A percentile compares a stretch with the other conserved stretches of the same genome.
These are phyloP conservation scores for rabbit (Oryctolagus cuniculus) DNA, from an alignment of 2,113 vertebrate genomes.

Conservation along the genomic window mOryCun1.1 NC_091432.1:182041001-182041500, in stretches of 20 bases:
- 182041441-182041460: not conserved
- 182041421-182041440: constrained; percentile 2
- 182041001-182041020: not conserved
- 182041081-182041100: not conserved
- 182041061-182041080: constrained; percentile 28
- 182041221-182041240: not conserved
- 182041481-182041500: not conserved
- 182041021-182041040: not conserved
- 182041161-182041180: constrained; percentile 14
- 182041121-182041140: not conserved
- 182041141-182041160: constrained; percentile 1
- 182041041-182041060: constrained; percentile 54
- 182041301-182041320: not conserved
- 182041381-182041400: constrained; percentile 45
- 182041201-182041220: not conserved
- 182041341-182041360: not conserved
- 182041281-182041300: not conserved
- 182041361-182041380: not conserved
- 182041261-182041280: not conserved
- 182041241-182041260: not conserved
- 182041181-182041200: constrained; percentile 22
- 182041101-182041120: constrained; percentile 26
- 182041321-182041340: not conserved
- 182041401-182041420: not conserved
- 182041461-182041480: not conserved